A percentile compares a stretch with the other conserved stretches of the same genome.
Conservation (phyloP, 2,113 vertebrate species). For the Calypte anna region DNA sequence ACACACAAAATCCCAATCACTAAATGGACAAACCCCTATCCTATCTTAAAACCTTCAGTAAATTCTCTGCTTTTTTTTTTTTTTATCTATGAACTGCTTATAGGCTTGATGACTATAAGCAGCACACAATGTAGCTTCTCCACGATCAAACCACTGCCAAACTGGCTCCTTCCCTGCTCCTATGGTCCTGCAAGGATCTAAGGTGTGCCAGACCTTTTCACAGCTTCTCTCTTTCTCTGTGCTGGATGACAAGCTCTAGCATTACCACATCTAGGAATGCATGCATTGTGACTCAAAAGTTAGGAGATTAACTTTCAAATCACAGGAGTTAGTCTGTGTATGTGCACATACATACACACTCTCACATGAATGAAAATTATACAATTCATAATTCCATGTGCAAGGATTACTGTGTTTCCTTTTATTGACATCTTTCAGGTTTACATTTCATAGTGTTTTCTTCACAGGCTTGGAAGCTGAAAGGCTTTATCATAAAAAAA, state of each 20-base stretch:
- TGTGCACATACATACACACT: background rate
- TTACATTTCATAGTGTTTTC: background rate
- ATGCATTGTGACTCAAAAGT: background rate
- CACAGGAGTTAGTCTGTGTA: background rate
- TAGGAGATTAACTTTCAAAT: background rate
- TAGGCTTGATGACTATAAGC: background rate
- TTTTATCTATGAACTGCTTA: background rate
- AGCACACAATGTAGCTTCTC: background rate
- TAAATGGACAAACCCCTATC: background rate
- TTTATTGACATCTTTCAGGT: background rate
- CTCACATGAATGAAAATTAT: background rate
- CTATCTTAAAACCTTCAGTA: background rate
- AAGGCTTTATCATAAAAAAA: background rate
- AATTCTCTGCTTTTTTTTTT: background rate
- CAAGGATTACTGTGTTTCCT: background rate
- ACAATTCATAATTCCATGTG: background rate
- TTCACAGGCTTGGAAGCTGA: background rate
- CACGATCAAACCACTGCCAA: background rate
- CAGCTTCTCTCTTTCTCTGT: background rate
- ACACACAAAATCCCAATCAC: fast-evolving
- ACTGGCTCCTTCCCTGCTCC: background rate
- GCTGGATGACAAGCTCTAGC: conserved; percentile 21
- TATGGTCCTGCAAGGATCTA: background rate
- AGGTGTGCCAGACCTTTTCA: conserved; percentile 33
- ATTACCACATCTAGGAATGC: conserved; percentile 2